Evolutionary conservation across 2,113 vertebrate species (phyloP).

Genomic region (Crotalus tigris): DNA sequence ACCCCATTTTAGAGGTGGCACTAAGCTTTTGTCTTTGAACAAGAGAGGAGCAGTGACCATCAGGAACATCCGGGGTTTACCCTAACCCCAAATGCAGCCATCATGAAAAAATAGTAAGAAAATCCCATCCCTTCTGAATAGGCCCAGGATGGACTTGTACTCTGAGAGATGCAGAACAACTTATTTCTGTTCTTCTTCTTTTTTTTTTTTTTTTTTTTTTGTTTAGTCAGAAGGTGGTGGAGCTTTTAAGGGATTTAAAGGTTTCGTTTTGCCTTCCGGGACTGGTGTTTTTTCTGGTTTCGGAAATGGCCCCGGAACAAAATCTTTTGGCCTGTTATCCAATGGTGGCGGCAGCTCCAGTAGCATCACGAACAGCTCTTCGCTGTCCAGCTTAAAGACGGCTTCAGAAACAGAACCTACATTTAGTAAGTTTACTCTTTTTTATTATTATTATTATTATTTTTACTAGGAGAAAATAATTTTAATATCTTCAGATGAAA

Average conservation of each 20-base stretch:
- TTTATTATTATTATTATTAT: too few species aligned
- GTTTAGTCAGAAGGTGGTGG: slow-evolving; percentile 77
- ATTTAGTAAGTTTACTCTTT: slow-evolving; percentile 73
- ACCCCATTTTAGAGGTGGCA: not conserved
- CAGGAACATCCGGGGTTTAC: not conserved
- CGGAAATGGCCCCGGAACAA: slow-evolving; percentile 74
- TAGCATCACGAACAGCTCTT: slow-evolving; percentile 37
- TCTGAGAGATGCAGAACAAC: not conserved
- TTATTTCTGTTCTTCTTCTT: not conserved
- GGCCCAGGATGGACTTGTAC: not conserved
- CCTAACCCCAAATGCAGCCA: not conserved
- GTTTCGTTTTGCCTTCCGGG: slow-evolving; percentile 70
- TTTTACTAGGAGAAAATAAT: not conserved
- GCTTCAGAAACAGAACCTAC: slow-evolving; percentile 51
- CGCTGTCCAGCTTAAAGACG: slow-evolving; percentile 65
- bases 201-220: not conserved
- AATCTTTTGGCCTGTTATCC: slow-evolving; percentile 74
- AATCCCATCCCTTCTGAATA: not conserved
- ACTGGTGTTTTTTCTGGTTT: slow-evolving; percentile 74
- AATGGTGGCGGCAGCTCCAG: slow-evolving; percentile 75
- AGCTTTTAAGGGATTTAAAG: slow-evolving; percentile 93
- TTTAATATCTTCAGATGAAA: not conserved
- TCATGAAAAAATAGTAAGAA: not conserved
- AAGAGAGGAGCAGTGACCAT: not conserved
- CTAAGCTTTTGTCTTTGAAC: not conserved